These are phyloP conservation scores for Scophthalmus maximus DNA, from an alignment of 2,113 vertebrate species.

Conservation along the genomic window DNA sequence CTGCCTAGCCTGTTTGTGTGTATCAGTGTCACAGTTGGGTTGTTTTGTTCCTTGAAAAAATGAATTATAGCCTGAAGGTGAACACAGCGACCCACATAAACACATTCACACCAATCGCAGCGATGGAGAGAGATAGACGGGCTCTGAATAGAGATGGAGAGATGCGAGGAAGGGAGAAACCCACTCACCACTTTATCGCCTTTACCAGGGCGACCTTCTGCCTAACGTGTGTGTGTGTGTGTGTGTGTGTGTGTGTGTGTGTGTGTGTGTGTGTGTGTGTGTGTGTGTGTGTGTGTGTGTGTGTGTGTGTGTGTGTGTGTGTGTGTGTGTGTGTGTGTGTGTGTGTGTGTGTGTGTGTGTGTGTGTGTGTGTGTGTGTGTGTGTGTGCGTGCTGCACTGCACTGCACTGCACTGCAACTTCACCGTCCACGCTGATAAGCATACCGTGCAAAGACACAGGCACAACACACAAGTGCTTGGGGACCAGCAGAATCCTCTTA, in stretches of 20 bases:
- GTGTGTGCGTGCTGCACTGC: constrained; percentile 13
- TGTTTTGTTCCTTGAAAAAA: constrained; percentile 56
- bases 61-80: constrained; percentile 66
- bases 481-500: constrained; percentile 68
- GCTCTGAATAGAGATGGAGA: constrained; percentile 55
- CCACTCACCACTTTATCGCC: constrained; percentile 62
- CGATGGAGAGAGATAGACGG: constrained; percentile 60
- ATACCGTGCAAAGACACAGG: constrained; percentile 48
- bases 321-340: constrained; percentile 9
- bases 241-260: background rate
- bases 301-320: background rate
- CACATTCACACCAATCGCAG: constrained; percentile 22
- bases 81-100: constrained; percentile 60
- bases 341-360: constrained; percentile 3
- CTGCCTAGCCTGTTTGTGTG: constrained; percentile 3
- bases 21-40: constrained; percentile 29
- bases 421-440: constrained; percentile 62
- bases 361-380: background rate
- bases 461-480: constrained; percentile 53
- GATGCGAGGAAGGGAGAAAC: constrained; percentile 62
- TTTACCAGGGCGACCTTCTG: constrained; percentile 72
- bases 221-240: constrained; percentile 3
- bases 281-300: constrained; percentile 1
- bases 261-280: background rate
- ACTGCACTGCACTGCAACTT: constrained; percentile 65